A percentile compares a stretch with the other conserved stretches of the same genome.
Evolutionary conservation across 92 coral and sea anemone genomes (phyloP).

Genomic region (Montipora capitata): DNA sequence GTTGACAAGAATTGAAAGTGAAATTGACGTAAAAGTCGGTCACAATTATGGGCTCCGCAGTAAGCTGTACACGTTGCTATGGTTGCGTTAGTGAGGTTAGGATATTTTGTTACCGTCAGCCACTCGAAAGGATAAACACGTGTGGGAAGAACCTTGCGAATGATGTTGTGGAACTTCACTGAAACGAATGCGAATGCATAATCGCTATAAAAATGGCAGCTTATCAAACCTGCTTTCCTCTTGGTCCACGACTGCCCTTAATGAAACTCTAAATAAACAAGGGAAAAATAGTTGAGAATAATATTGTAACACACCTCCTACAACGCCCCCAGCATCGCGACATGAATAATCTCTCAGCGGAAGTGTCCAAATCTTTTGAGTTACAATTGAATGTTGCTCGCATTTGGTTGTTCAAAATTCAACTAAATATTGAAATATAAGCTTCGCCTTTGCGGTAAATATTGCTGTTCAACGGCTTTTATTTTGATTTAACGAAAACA

Average conservation of each 20-base stretch:
- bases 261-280: conserved; percentile 1
- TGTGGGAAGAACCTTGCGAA: neutral
- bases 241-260: conserved; percentile 76
- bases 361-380: neutral
- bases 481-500: neutral
- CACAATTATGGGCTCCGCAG: neutral
- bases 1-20: neutral
- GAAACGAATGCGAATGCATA: neutral
- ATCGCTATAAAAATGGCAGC: neutral
- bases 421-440: neutral
- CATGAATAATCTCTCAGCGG: neutral
- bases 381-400: neutral
- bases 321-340: neutral
- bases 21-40: neutral
- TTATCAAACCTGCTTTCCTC: conserved; percentile 55
- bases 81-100: conserved; percentile 23
- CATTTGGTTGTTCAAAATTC: neutral
- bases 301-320: neutral
- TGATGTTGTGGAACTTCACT: too few species aligned
- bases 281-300: neutral
- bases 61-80: neutral
- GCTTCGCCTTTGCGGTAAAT: neutral
- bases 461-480: neutral
- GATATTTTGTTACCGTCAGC: neutral
- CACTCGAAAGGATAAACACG: neutral